Conservation (phyloP, 2,888 invertebrate genomes). For the Drosophila vallismaia region DNA sequence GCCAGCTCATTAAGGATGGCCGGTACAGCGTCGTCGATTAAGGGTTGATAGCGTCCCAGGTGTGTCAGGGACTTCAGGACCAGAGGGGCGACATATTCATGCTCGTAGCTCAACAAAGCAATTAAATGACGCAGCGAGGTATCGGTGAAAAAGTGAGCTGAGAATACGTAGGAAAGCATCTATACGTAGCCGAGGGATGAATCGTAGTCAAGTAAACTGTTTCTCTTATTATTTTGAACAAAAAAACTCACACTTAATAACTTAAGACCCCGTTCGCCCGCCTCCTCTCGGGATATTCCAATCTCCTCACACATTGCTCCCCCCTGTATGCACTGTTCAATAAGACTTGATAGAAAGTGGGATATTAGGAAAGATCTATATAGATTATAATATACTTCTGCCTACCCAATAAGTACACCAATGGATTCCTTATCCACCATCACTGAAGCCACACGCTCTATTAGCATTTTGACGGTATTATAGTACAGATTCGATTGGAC, state of each 20-base stretch:
- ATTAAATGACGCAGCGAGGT: conserved; percentile 92
- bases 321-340: conserved; percentile 90
- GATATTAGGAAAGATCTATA: not conserved
- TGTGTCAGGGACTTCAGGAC: conserved; percentile 93
- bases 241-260: conserved; percentile 88
- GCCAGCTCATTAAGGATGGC: conserved; percentile 91
- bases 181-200: conserved; percentile 30
- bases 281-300: conserved; percentile 91
- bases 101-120: conserved; percentile 87
- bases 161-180: conserved; percentile 94
- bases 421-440: conserved; percentile 97
- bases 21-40: conserved; percentile 90
- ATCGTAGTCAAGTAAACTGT: too few relatives aligned
- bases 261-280: conserved; percentile 95
- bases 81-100: conserved; percentile 91
- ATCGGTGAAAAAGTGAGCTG: conserved; percentile 95
- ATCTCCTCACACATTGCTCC: conserved; percentile 89
- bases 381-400: too few relatives aligned
- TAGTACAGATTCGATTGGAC: conserved; percentile 98
- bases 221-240: not conserved
- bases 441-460: conserved; percentile 97
- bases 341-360: conserved; percentile 64
- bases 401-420: conserved; percentile 87
- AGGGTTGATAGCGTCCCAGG: conserved; percentile 93
- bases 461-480: conserved; percentile 96